Evolutionary conservation across 2,888 invertebrate genomes (phyloP).

Genomic region (Melipona bicolor): DNA sequence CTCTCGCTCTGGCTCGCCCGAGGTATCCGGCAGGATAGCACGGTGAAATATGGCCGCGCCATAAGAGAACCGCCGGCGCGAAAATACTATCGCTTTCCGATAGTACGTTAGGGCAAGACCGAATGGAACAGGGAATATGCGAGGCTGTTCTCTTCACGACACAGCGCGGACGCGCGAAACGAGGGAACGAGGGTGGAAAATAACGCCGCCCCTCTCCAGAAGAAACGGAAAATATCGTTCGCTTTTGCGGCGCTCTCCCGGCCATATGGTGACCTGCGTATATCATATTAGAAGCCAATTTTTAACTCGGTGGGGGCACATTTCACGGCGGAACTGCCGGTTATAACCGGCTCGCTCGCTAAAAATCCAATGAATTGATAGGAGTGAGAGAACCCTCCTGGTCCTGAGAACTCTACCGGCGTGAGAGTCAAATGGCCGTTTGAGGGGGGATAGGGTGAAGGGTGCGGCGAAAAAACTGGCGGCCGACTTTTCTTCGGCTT

Average conservation of each 20-base stretch:
- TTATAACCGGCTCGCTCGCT: constrained; percentile 70
- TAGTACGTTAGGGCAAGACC: constrained; percentile 69
- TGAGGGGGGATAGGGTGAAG: constrained; percentile 21
- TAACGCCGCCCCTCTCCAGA: background rate
- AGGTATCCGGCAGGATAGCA: constrained; percentile 31
- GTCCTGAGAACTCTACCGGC: background rate
- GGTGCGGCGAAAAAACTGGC: constrained; percentile 57
- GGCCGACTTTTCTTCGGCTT: constrained; percentile 67
- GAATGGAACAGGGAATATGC: constrained; percentile 49
- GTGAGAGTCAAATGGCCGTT: constrained; percentile 52
- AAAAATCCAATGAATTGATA: constrained; percentile 75
- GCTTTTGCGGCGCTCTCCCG: constrained; percentile 72
- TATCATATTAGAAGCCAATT: constrained; percentile 82
- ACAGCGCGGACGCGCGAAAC: background rate
- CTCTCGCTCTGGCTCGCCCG: constrained; percentile 12
- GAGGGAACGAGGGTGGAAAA: no score
- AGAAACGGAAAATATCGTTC: constrained; percentile 73
- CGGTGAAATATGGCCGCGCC: constrained; percentile 73
- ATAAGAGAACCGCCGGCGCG: constrained; percentile 75
- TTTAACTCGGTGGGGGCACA: constrained; percentile 78
- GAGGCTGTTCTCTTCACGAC: constrained; percentile 29
- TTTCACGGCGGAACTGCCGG: constrained; percentile 71
- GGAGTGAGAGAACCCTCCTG: constrained; percentile 7
- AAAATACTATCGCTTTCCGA: constrained; percentile 81
- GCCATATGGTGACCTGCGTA: constrained; percentile 79